These are phyloP conservation scores for Dasyornis broadbenti DNA, from an alignment of 2,113 vertebrate genomes.

Conservation along the genomic window DNA sequence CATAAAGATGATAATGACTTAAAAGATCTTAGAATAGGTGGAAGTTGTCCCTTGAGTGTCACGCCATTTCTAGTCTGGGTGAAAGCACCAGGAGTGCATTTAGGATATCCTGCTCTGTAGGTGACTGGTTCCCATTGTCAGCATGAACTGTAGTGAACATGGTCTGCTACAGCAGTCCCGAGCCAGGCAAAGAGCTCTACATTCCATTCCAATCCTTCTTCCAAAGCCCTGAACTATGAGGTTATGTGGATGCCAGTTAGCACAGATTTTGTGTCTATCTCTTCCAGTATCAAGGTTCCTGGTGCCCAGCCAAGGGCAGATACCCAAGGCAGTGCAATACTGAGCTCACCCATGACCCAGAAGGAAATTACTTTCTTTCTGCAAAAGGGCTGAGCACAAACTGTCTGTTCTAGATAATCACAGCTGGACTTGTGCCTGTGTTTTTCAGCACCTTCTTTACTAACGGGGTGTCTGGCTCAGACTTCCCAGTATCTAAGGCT, in stretches of 20 bases:
- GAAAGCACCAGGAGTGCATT: rapidly evolving
- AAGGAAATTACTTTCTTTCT: background rate
- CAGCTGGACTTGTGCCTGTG: background rate
- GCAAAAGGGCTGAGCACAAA: background rate
- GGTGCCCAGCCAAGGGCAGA: background rate
- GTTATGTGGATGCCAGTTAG: background rate
- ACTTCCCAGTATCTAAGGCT: background rate
- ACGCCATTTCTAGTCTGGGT: background rate
- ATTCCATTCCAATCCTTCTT: background rate
- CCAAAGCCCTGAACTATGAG: background rate
- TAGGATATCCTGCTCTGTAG: background rate
- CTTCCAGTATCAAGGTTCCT: background rate
- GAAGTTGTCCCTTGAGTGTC: background rate
- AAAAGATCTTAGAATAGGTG: background rate
- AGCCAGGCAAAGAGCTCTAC: background rate
- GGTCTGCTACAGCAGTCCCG: background rate
- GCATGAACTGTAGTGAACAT: background rate
- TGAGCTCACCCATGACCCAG: background rate
- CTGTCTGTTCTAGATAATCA: background rate
- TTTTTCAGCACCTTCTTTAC: background rate
- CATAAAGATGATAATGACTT: background rate
- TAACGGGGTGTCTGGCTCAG: background rate
- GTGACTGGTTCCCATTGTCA: background rate
- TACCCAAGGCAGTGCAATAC: background rate
- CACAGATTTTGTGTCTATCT: background rate